Conservation (phyloP, 2,888 invertebrate species). For the Sipha maydis region DNA sequence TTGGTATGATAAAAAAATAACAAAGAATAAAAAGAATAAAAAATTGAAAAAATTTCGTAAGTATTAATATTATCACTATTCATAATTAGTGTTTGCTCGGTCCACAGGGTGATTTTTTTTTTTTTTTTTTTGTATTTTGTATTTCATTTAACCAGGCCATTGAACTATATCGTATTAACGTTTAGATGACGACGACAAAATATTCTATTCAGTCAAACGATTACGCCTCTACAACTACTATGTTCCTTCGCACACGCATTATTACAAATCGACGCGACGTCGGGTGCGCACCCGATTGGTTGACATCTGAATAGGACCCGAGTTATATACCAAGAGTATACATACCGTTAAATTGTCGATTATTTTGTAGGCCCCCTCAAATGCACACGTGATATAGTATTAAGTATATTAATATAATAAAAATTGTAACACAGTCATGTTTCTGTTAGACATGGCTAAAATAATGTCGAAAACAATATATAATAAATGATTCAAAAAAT, state of each 20-base stretch:
- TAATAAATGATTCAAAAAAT: slow-evolving; percentile 11
- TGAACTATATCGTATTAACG: slow-evolving; percentile 9
- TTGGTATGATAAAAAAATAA: background rate
- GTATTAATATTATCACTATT: background rate
- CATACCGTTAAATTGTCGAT: slow-evolving; percentile 40
- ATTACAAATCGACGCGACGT: background rate
- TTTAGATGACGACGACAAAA: slow-evolving; percentile 15
- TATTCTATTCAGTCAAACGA: background rate
- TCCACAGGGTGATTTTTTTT: background rate
- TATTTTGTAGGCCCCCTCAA: slow-evolving; percentile 19
- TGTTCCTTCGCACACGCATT: background rate
- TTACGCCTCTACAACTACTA: slow-evolving; percentile 11
- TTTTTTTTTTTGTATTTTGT: no score
- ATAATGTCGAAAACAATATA: background rate
- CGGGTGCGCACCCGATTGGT: slow-evolving; percentile 36
- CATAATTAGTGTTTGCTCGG: background rate
- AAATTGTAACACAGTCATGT: slow-evolving; percentile 23
- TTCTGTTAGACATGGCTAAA: slow-evolving; percentile 1
- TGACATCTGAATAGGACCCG: background rate
- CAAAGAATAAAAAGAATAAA: background rate
- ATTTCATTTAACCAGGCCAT: background rate
- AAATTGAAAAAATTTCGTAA: background rate
- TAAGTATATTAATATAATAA: background rate
- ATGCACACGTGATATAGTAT: background rate
- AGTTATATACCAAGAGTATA: no score